Base-by-base conservation (phyloP, 2,888 invertebrate species). In the Protonemura montana region DNA sequence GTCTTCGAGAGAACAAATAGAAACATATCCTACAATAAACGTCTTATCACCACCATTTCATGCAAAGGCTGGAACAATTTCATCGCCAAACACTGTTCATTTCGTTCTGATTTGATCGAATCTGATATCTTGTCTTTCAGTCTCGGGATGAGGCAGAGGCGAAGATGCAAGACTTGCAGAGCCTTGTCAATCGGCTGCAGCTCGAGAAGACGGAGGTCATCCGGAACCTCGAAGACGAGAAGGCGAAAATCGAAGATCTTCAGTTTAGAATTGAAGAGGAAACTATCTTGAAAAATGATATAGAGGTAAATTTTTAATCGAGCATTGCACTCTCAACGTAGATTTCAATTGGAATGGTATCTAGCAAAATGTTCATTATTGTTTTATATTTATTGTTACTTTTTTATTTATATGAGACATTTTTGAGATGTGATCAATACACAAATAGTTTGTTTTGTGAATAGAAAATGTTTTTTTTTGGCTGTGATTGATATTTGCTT, bases 261-360 rank as follows among this genome's bases (percentile, higher is more conserved):
- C 95, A 97, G 91, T 98, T 98, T 91, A 91, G 96, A 87, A 95
- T 97, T 88, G 98, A 98, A 92, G 98, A 99, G 91, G 97, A 97
- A 89, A 95, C 96, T 82, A 96, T 98, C 89, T 95, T 95, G 89
- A 97, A 96, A 91, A 96, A 96, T 90, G 98, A 98, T 91, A 93
- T 97, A 89, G 96, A 97, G 94, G 97, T 98, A 93, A 59, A 59
- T 7, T 59, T 59, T 59, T 59, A 59, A 21, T 59, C 21, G 59
- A 59, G 21, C 13, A 2, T 5, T 41, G 41, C 41, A 41, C 13
- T 41, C n/a, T 41, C 5, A 13, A 7, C 21, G 59, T 59, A 59
- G 59, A 59, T 59, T 59, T 21, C 59, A 59, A 59, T 10, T 7
- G 1, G 21, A 59, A 59, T 59, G 59, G 59, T 13, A 2, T 59